Evolutionary conservation across 2,113 vertebrate species (phyloP).

Genomic region (Heliornis fulica): DNA sequence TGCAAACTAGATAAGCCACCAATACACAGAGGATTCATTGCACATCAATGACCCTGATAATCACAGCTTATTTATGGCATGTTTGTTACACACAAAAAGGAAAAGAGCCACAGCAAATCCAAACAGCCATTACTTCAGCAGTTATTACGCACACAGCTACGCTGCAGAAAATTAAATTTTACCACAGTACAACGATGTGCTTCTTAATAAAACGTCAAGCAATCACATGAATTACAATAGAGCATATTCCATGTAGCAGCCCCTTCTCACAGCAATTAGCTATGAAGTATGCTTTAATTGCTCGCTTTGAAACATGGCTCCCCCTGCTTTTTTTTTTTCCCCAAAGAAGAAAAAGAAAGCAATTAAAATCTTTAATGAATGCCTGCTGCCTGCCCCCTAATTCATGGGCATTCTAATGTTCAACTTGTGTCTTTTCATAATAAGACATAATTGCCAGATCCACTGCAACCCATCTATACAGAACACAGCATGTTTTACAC

Average conservation of each 20-base stretch:
- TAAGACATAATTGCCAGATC: conserved; percentile 48
- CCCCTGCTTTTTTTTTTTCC: conserved; percentile 17
- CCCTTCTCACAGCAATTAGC: conserved; percentile 30
- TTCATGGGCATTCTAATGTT: conserved; percentile 3
- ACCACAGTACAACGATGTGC: conserved; percentile 7
- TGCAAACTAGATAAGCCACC: neutral
- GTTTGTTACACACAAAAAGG: neutral
- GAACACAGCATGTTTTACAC: conserved; percentile 27
- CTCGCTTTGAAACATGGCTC: conserved; percentile 18
- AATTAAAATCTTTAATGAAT: conserved; percentile 59
- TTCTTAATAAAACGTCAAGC: conserved; percentile 31
- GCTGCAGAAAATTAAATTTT: conserved; percentile 28
- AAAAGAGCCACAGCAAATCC: conserved; percentile 23
- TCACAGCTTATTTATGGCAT: neutral
- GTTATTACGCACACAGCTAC: neutral
- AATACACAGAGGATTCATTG: neutral
- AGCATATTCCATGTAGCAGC: neutral
- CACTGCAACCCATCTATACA: conserved; percentile 32
- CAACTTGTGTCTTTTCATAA: conserved; percentile 34
- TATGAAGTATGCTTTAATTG: conserved; percentile 46
- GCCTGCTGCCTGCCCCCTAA: conserved; percentile 20
- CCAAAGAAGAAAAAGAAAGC: conserved; percentile 29
- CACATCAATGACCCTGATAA: neutral
- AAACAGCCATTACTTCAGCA: neutral
- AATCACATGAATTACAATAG: conserved; percentile 1